Evolutionary conservation across 1,140 invertebrate species (phyloP), one percentile per base, ranked within the genome.

Genomic region (Drosophila tristis): DNA sequence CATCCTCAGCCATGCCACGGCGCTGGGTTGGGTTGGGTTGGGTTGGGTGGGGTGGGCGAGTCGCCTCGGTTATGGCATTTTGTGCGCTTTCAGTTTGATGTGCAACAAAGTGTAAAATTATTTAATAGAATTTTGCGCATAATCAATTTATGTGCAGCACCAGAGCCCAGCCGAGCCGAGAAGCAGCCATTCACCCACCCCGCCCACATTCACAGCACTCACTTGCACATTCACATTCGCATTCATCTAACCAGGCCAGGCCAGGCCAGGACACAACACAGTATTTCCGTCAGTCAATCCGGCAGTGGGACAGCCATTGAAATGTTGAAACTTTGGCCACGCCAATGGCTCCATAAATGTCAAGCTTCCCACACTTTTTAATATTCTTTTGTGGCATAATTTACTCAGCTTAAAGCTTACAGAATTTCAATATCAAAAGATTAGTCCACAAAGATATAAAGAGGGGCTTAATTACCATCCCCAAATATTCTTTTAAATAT

Each of bases 21-120:
- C 23, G 23, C 2, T 25, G 23, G 23, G 23, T 25, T 4, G 23
- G 23, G 23, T 23, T 2, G 23, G 23, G 23, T 25, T 25, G 23
- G 23, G 23, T 55, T 45, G 43, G 43, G 55, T 39, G 5, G 26
- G 5, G 26, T 29, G 26, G 26, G 26, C 13, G 26, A 20, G 25
- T 43, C 42, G 42, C 61, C 61, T 79, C 64, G 78, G 75, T 74
- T 78, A 90, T 78, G 85, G 71, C 79, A 80, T 87, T 90, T 73
- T 77, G 66, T 67, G 73, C 68, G 70, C 74, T 80, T 90, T 78
- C 78, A 90, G 65, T 74, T 79, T 80, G 84, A 80, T 90, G 87
- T 87, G 87, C 89, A 91, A 81, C 89, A 89, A 90, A 91, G 82
- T 91, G 89, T 81, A 85, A 89, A 91, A 91, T 91, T 80, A 79